These are phyloP conservation scores for Gibbula magus DNA, from an alignment of 2,888 invertebrate species.

Conservation along the genomic window DNA sequence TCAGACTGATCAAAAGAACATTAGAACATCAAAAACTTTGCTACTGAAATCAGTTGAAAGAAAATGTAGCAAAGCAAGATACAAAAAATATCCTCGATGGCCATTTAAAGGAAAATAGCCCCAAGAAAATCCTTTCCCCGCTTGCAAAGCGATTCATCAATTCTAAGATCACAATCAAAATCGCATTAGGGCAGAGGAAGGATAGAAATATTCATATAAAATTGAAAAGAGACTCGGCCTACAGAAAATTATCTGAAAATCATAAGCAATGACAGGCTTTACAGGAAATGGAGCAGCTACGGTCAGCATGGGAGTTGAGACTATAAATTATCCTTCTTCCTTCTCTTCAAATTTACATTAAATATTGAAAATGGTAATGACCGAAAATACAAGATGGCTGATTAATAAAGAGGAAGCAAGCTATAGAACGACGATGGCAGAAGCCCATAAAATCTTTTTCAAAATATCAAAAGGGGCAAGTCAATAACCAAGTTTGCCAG, in stretches of 20 bases:
- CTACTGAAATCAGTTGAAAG: neutral
- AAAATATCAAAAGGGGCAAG: neutral
- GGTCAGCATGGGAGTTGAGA: neutral
- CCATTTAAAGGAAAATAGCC: neutral
- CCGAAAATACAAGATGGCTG: neutral
- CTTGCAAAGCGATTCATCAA: conserved; percentile 1
- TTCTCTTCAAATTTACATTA: neutral
- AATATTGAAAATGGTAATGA: neutral
- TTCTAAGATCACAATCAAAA: conserved; percentile 12
- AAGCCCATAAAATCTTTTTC: neutral
- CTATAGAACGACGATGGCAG: neutral
- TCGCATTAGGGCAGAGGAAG: neutral
- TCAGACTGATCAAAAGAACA: neutral
- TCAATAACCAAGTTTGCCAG: too few species aligned
- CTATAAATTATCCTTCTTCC: neutral
- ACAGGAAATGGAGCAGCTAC: neutral
- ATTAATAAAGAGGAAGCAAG: neutral
- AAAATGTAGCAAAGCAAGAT: neutral
- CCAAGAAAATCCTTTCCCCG: neutral
- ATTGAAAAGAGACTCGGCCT: neutral
- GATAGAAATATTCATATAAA: conserved; percentile 10
- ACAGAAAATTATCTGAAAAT: conserved; percentile 4
- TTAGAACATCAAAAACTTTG: neutral
- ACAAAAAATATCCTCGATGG: neutral
- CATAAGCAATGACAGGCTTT: neutral